Evolutionary conservation across 2,888 invertebrate genomes (phyloP), one percentile per base, ranked within the genome.

Genomic region (Amphiduros pacificus): DNA sequence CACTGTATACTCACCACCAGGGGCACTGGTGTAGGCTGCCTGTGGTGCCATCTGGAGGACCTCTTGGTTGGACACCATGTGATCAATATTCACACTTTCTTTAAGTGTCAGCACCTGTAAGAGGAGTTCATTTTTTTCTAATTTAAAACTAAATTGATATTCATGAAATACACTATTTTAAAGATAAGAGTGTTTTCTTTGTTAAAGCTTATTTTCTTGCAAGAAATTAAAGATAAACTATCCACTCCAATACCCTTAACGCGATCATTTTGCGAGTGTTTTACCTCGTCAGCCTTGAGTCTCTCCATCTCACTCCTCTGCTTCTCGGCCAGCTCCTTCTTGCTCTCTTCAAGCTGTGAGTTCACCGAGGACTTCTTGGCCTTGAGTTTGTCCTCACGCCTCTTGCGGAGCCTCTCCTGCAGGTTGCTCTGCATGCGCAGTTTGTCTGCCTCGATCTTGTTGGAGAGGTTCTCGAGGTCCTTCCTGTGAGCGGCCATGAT

Each of bases 381-480:
- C 48, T 66, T 67, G 61, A 78, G 61, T 54, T 73, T 76, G 22
- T 76, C 75, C 54, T 76, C 74, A 14, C 71, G 67, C 55, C 72
- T 68, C 67, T 75, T 75, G 65, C 71, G 70, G 55, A 80, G 69
- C 20, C 74, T 66, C 55, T 78, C 79, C 68, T 78, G 32, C 17
- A 80, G 73, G 41, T 69, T 73, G 64, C 75, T 76, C 73, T 79
- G 74, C 76, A 77, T 77, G 31, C 80, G 69, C 52, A 80, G 66
- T 36, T 71, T 69, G 69, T 80, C 79, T 0, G 78, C 78, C 27
- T 78, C 79, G 68, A 80, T 74, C 68, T 73, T 76, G 68, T 74
- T 75, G 57, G 74, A 67, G 28, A 79, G 69, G 44, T 69, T 74
- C 64, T 78, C 73, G 20, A 76, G 66, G 60, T 77, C 76, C 53